These are phyloP conservation scores for Calyptomena viridis DNA, from an alignment of 2,113 vertebrate species.

Conservation along the genomic window DNA sequence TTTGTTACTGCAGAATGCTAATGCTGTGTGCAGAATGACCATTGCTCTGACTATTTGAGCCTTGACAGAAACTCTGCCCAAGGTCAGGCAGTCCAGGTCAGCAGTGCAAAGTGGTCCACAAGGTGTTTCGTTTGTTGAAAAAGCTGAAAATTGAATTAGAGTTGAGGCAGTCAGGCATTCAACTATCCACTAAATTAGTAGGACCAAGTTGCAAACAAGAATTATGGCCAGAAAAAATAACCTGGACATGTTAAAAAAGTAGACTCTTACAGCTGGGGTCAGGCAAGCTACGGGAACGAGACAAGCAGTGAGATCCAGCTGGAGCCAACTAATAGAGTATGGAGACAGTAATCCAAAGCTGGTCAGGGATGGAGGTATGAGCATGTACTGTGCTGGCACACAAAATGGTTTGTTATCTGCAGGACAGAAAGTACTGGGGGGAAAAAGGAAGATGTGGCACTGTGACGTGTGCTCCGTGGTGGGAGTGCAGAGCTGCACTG, in stretches of 20 bases:
- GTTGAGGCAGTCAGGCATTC: neutral
- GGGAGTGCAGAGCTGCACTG: neutral
- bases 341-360: neutral
- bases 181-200: neutral
- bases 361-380: rapidly evolving
- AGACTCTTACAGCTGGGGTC: neutral
- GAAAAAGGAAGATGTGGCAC: neutral
- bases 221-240: neutral
- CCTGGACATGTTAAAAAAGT: neutral
- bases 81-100: neutral
- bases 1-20: neutral
- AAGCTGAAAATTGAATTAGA: neutral
- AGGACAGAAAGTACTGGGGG: neutral
- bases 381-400: rapidly evolving
- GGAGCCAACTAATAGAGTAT: rapidly evolving
- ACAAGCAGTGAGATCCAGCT: neutral
- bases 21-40: neutral
- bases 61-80: neutral
- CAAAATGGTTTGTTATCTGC: neutral
- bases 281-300: neutral
- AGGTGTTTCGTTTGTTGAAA: neutral
- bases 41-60: neutral
- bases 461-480: neutral
- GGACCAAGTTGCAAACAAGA: neutral
- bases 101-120: neutral